Evolutionary conservation across 2,113 vertebrate species (phyloP), one percentile per base, ranked within the genome.

Genomic region (Alligator mississippiensis): DNA sequence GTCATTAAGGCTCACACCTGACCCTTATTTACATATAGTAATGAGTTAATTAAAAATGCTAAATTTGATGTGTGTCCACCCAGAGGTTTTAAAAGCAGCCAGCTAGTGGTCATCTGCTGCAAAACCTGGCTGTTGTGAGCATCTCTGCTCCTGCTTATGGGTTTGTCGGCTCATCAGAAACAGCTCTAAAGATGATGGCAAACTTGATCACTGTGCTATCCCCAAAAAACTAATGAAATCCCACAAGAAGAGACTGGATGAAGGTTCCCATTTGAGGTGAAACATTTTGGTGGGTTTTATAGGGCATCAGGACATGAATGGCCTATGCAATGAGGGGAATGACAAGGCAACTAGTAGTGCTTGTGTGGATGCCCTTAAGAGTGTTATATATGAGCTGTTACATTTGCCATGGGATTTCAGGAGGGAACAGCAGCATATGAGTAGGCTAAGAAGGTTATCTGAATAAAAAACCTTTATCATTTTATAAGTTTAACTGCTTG

Each of bases 331-430:
- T 22, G 25, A 5, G 22, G 30, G 75, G 55, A 59, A 68, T 14
- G 6, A 8, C 34, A 82, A 64, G 47, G 75, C 55, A 28, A 11
- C 15, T 0, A 0, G 11, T 54, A 24, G 34, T 19, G 11, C 4
- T 10, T 2, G 34, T 34, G 34, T 34, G 34, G 34, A 34, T 34
- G 34, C 34, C 34, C 34, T 34, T 34, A 34, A 34, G 34, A 34
- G 34, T 34, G 34, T 34, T 34, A 34, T 34, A 34, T 34, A 34
- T 34, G 34, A 34, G 34, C 34, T 34, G 34, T 34, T 34, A 34
- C 34, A 34, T 34, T 34, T 34, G 34, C 34, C 34, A 34, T 34
- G 34, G 34, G 34, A 34, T 34, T 34, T 34, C 34, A 34, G 34
- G 34, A 34, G 34, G 34, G 34, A 34, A 34, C 34, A 34, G 34